Evolutionary conservation across 2,797 vertebrate species (phyloP), one percentile per base, ranked within the genome.

Genomic region (Acridotheres tristis): DNA sequence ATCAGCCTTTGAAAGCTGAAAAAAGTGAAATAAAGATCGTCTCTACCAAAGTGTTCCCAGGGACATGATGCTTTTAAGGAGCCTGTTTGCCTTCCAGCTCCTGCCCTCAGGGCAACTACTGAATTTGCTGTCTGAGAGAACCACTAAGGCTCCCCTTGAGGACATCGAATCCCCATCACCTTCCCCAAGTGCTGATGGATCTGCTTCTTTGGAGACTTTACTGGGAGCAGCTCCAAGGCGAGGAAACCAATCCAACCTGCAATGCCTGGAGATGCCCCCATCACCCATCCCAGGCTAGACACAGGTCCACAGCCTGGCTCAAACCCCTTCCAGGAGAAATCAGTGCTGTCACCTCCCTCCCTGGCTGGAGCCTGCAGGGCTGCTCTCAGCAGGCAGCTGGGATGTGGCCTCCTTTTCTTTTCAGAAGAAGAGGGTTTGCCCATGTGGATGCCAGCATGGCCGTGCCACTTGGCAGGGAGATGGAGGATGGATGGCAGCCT

Each of bases 261-360:
- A 76, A 4, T 0, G 0, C 10, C 16, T 71, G 21, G 32, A 76
- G 53, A 68, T 6, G 12, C 4, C 19, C 13, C 5, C 36, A 21
- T 29, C 34, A 34, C 51, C n/a, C 30, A 15, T 20, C 8, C n/a
- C 51, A 62, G 26, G 7, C 18, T 2, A 34, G 40, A 65, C 54
- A 65, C 40, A 13, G 8, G 9, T 54, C 48, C 55, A 55, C 5
- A 73, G 17, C 43, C 55, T 40, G 36, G 21, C 42, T 82, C 5
- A 5, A 43, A 34, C 3, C 7, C 30, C 22, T 45, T 15, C 40
- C 43, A 53, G 11, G 40, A 9, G 9, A 34, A 1, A 0, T 16
- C 0, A 0, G 5, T 1, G 1, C 30, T 36, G 25, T 80, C 38
- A 15, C 19, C 1, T 43, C 36, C 25, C 2, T 74, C n/a, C 22